phyloP scores from a whole-genome alignment of 64 coral and sea anemone species.

The Porites lutea region DNA sequence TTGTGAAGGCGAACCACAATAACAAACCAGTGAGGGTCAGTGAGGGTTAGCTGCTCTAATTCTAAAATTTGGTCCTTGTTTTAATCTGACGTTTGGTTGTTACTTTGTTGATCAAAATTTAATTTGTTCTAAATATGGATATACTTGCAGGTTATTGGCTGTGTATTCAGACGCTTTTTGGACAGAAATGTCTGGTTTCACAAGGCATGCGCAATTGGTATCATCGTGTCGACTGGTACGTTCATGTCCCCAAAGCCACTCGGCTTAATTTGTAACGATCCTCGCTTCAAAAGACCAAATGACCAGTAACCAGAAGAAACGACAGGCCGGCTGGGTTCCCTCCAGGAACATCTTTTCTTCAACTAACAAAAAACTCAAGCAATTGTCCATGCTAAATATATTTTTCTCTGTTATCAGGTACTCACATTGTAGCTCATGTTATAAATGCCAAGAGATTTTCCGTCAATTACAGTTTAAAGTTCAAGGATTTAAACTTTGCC shows the following conservation, averaged over 20 bases:
- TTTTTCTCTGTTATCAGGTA: constrained; percentile 5
- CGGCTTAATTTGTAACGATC: too few species aligned
- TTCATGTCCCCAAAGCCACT: neutral
- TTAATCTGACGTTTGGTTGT: too few species aligned
- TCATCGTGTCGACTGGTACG: constrained; percentile 61
- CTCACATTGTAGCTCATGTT: constrained; percentile 73
- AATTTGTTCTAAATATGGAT: too few species aligned
- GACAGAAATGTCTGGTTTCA: constrained; percentile 81
- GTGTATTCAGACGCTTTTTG: constrained; percentile 24
- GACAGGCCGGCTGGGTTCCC: too few species aligned
- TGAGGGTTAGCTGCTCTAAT: too few species aligned
- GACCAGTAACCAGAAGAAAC: neutral
- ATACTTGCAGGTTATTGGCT: constrained; percentile 12
- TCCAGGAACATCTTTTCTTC: too few species aligned
- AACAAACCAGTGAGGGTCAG: too few species aligned
- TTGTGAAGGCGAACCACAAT: too few species aligned
- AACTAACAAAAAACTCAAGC: too few species aligned
- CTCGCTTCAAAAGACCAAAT: too few species aligned
- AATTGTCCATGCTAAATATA: neutral
- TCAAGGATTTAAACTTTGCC: constrained; percentile 85
- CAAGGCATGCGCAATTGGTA: constrained; percentile 68
- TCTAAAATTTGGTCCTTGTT: too few species aligned
- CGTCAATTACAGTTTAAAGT: constrained; percentile 55
- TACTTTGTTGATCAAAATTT: too few species aligned
- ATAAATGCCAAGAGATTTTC: constrained; percentile 77